Percentiles rank a stretch among this genome's conserved stretches.
Conservation (phyloP, 2,113 vertebrate genomes). For the Meleagris gallopavo region DNA sequence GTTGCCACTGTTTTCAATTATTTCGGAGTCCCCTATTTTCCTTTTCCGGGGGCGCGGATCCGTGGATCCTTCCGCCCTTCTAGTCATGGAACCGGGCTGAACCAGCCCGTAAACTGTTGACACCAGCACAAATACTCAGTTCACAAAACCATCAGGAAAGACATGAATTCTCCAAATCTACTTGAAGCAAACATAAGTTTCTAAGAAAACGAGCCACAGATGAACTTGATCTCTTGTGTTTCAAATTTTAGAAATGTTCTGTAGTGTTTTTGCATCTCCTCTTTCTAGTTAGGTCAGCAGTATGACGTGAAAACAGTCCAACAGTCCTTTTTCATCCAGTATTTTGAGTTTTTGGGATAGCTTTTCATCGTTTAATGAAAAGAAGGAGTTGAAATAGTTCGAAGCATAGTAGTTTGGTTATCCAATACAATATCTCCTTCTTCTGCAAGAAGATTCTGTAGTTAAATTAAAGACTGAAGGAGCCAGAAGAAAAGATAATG, state of each 20-base stretch:
- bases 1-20: no score
- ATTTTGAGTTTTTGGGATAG: neutral
- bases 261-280: neutral
- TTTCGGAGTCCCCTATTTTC: no score
- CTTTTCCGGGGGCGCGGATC: no score
- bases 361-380: neutral
- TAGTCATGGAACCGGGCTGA: no score
- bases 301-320: neutral
- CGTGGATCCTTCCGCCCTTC: no score
- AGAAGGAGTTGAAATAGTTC: neutral
- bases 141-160: neutral
- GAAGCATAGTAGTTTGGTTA: neutral
- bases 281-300: neutral
- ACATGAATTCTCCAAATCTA: neutral
- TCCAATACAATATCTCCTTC: neutral
- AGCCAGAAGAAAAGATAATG: neutral
- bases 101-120: no score
- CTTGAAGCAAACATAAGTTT: neutral
- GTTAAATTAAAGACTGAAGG: neutral
- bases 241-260: neutral
- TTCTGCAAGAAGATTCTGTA: neutral
- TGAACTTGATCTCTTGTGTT: neutral
- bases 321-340: neutral
- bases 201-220: neutral
- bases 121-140: slow-evolving; percentile 23